Evolutionary conservation across 2,888 invertebrate genomes (phyloP).

Genomic region (Margaritifera margaritifera): DNA sequence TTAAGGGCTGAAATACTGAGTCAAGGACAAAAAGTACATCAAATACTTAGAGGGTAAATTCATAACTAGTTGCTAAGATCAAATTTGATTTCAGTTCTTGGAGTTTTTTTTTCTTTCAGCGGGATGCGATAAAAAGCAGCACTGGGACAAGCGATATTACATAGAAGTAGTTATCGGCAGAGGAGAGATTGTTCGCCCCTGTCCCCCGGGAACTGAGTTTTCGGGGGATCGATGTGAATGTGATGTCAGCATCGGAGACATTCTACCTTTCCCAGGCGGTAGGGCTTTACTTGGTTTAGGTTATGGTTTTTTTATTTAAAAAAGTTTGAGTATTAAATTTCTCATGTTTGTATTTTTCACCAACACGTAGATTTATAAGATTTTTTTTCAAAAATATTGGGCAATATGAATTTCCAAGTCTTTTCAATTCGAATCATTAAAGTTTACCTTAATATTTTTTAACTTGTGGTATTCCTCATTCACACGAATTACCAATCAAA

Average conservation of each 20-base stretch:
- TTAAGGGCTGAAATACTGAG: too few species aligned
- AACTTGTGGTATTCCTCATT: too few species aligned
- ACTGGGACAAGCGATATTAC: slow-evolving; percentile 52
- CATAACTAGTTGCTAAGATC: not conserved
- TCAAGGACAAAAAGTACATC: too few species aligned
- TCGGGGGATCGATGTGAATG: slow-evolving; percentile 49
- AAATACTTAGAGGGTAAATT: not conserved
- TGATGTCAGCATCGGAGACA: slow-evolving; percentile 35
- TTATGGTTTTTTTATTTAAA: too few species aligned
- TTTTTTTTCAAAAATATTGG: too few species aligned
- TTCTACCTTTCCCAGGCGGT: slow-evolving; percentile 40
- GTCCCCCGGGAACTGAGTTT: slow-evolving; percentile 56
- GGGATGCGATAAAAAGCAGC: slow-evolving; percentile 39
- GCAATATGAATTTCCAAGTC: too few species aligned
- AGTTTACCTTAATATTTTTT: too few species aligned
- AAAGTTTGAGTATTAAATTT: too few species aligned
- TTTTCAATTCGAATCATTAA: too few species aligned
- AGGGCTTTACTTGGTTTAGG: not conserved
- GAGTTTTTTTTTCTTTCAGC: slow-evolving; percentile 21
- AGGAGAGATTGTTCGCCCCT: slow-evolving; percentile 51
- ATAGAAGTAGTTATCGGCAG: slow-evolving; percentile 49
- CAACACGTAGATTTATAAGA: too few species aligned
- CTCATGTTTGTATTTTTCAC: too few species aligned
- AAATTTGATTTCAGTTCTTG: not conserved
- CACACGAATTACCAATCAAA: too few species aligned